Base-by-base conservation (phyloP, 2,113 vertebrate genomes). In the Pollimyrus isidori region DNA sequence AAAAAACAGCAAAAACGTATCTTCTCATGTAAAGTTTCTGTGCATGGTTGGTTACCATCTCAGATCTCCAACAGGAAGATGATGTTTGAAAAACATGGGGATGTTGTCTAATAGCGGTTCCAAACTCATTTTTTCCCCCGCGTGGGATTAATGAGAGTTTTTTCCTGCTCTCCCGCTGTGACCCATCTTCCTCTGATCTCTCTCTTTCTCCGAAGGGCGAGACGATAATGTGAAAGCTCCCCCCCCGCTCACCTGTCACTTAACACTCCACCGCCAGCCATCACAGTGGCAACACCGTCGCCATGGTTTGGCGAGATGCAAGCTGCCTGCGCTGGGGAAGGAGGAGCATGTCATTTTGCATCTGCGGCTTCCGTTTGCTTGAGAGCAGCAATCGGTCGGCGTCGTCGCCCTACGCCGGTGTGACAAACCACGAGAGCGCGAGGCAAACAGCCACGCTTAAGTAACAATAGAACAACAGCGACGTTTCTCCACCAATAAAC, bases 181-280 rank as follows among this genome's bases (percentile, higher is more conserved):
- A 84, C 39, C 42, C 45, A n/a, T 84, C 82, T 84, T 84, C 82
- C 45, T 84, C 82, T 84, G 82, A 84, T 84, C 82, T 46, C 39
- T 84, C 82, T 6, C 7, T 48, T 84, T n/a, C 80, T 35, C 42
- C 17, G 17, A 46, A 42, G 80, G 80, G 46, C 1, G 21, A 42
- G 21, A 46, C 23, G 45, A 84, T 56, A 45, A 84, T 1, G 45
- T n/a, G 42, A 84, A n/a, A 1, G 23, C 7, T 10, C 76, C 65
- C 26, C 48, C 48, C 49, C 11, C 49, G 1, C 69, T 39, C 69
- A 76, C 69, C 69, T 76, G 30, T 15, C 35, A 15, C 69, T 39
- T 15, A 19, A 13, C 69, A 39, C 69, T 76, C 15, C 30, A 26
- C 69, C 15, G 69, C 69, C 69, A 19, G 73, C 73, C 5, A 3